Conservation (phyloP, 2,113 vertebrate species). For the Pitta sordida region DNA sequence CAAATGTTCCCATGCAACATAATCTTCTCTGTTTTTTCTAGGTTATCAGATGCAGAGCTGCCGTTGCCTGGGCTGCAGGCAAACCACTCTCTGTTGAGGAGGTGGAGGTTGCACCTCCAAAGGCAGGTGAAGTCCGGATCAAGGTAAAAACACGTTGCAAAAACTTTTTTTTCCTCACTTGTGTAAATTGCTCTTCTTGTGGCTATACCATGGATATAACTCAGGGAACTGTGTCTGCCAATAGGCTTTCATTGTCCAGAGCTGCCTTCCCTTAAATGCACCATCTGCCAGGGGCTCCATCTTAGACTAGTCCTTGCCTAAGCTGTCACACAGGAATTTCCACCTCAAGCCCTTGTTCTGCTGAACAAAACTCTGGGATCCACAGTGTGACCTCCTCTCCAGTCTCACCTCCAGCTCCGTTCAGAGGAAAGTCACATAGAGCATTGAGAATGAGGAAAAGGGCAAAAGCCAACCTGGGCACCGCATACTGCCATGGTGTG, state of each 20-base stretch:
- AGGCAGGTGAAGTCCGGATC: conserved; percentile 61
- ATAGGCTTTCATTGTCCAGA: not conserved
- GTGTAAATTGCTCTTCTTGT: not conserved
- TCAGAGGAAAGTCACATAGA: not conserved
- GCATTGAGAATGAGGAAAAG: not conserved
- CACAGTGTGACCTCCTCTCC: not conserved
- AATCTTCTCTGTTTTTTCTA: not conserved
- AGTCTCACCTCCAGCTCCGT: not conserved
- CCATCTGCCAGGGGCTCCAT: not conserved
- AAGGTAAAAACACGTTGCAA: not conserved
- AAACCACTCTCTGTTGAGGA: conserved; percentile 65
- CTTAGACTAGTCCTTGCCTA: not conserved
- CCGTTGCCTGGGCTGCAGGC: conserved; percentile 57
- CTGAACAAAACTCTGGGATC: not conserved
- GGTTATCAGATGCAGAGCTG: conserved; percentile 74
- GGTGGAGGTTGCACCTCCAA: conserved; percentile 67
- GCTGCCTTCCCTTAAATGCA: not conserved
- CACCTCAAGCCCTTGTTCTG: not conserved
- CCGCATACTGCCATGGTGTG: not conserved
- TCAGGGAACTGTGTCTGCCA: not conserved
- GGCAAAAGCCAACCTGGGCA: not conserved
- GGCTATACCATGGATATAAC: not conserved
- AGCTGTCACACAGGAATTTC: not conserved
- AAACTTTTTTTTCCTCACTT: no score
- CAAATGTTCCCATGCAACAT: not conserved